Conservation (phyloP, 2,113 vertebrate species). For the Pao palembangensis region DNA sequence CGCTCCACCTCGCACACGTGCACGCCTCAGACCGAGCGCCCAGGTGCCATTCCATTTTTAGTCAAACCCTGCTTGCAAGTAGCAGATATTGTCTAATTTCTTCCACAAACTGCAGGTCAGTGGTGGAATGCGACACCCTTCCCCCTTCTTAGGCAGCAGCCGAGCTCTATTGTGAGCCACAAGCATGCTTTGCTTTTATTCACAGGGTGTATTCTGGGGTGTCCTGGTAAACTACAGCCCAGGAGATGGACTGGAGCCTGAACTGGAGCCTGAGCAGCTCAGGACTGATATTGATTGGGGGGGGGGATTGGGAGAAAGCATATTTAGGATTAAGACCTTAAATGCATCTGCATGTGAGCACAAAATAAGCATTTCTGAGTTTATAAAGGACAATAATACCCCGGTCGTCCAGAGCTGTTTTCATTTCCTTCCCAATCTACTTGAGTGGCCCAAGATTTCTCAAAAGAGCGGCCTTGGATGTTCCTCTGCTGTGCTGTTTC, state of each 20-base stretch:
- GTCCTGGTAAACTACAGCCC: slow-evolving; percentile 32
- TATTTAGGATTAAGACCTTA: neutral
- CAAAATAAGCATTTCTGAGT: neutral
- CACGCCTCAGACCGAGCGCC: neutral
- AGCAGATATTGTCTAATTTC: slow-evolving; percentile 53
- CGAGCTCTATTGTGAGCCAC: slow-evolving; percentile 60
- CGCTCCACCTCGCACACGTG: neutral
- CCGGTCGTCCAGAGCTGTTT: neutral
- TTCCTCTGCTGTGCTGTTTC: slow-evolving; percentile 2
- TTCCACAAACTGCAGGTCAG: slow-evolving; percentile 52
- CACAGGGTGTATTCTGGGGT: slow-evolving; percentile 48
- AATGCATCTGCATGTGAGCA: neutral
- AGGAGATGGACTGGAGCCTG: slow-evolving; percentile 12
- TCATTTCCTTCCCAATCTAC: slow-evolving; percentile 11
- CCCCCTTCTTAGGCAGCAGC: slow-evolving; percentile 57
- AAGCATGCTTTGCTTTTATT: slow-evolving; percentile 65
- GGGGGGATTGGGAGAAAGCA: neutral
- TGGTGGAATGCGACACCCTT: slow-evolving; percentile 64
- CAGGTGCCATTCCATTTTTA: neutral
- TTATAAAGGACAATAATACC: neutral
- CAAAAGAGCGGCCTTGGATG: neutral
- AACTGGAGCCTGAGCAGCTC: slow-evolving; percentile 15
- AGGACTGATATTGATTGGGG: neutral
- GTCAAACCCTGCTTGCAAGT: neutral
- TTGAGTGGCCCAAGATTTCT: slow-evolving; percentile 15